Conservation (phyloP, 2,888 invertebrate species). For the Pollenia amentaria region DNA sequence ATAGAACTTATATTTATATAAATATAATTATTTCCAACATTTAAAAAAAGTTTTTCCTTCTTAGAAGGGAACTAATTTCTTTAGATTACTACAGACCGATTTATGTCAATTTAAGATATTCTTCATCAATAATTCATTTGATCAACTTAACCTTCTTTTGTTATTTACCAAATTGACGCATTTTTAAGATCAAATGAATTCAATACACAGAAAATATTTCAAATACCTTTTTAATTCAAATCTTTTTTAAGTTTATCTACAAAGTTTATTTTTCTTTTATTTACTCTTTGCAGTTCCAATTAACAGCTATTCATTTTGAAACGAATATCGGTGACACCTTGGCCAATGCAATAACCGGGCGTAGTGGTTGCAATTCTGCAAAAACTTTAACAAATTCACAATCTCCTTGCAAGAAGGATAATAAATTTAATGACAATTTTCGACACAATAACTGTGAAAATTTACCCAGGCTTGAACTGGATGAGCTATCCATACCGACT, state of each 20-base stretch:
- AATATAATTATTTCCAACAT: no score
- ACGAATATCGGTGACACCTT: constrained; percentile 79
- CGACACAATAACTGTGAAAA: constrained; percentile 49
- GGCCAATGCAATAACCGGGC: constrained; percentile 54
- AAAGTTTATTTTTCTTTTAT: constrained; percentile 4
- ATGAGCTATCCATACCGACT: constrained; percentile 75
- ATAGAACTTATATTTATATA: no score
- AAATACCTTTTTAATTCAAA: neutral
- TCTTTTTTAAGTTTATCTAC: neutral
- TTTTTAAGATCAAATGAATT: neutral
- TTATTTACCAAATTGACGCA: neutral
- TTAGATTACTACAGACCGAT: no score
- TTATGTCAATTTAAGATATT: no score
- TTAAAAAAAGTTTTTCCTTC: no score
- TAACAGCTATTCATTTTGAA: constrained; percentile 78
- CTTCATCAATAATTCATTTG: no score
- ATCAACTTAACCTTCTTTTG: no score
- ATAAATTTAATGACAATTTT: constrained; percentile 24
- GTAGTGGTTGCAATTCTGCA: constrained; percentile 47
- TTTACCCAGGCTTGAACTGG: constrained; percentile 73
- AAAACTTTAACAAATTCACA: constrained; percentile 44
- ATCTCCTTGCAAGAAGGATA: constrained; percentile 28
- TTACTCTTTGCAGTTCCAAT: constrained; percentile 76
- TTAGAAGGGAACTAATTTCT: no score
- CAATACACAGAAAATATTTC: no score